Evolutionary conservation across 1,140 invertebrate species (phyloP).

Genomic region (Teleogryllus occipitalis): DNA sequence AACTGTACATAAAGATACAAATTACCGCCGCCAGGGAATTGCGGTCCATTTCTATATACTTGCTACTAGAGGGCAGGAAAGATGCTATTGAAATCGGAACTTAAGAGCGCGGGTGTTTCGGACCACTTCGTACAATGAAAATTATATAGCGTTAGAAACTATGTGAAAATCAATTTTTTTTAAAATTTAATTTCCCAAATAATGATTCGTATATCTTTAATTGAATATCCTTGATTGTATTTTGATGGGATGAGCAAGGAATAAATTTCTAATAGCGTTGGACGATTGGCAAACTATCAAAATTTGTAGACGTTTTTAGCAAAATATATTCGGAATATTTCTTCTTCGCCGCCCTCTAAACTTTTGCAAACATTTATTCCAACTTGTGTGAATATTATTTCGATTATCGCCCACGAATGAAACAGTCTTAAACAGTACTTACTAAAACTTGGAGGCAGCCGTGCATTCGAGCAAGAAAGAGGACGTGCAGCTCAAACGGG

Average conservation of each 20-base stretch:
- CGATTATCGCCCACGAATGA: neutral
- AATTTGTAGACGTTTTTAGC: neutral
- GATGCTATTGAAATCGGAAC: too few species aligned
- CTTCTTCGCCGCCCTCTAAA: neutral
- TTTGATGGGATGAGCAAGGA: neutral
- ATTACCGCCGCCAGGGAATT: too few species aligned
- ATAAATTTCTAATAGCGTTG: neutral
- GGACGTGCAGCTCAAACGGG: neutral
- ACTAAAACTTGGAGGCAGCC: neutral
- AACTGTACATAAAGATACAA: too few species aligned
- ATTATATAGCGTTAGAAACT: too few species aligned
- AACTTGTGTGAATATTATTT: neutral
- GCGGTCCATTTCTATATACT: too few species aligned
- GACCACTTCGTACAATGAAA: too few species aligned
- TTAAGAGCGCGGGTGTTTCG: too few species aligned
- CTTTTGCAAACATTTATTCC: neutral
- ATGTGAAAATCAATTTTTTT: too few species aligned
- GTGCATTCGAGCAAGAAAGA: neutral
- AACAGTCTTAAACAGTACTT: neutral
- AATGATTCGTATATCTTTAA: too few species aligned
- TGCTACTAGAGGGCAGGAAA: too few species aligned
- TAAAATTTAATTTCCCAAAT: too few species aligned
- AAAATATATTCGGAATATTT: neutral
- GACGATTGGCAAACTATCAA: neutral
- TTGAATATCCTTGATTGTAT: neutral